Percentiles rank a stretch among this genome's conserved stretches.
Evolutionary conservation across 1,140 invertebrate species (phyloP).

Genomic region (Megalonaias nervosa): DNA sequence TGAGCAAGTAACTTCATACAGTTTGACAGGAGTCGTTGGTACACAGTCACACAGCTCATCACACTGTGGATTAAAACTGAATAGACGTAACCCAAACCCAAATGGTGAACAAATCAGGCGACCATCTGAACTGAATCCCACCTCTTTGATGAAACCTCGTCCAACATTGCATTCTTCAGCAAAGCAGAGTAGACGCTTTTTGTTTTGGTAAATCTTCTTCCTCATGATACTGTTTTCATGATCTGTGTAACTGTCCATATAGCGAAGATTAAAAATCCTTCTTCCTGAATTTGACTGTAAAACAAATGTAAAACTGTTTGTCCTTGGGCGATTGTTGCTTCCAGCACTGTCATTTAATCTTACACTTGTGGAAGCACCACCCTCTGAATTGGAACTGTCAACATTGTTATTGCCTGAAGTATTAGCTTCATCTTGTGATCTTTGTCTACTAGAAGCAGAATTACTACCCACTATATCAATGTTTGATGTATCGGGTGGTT

Average conservation of each 20-base stretch:
- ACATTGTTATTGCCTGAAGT: too few species aligned
- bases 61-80: constrained; percentile 85
- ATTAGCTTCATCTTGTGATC: too few species aligned
- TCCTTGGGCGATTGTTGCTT: constrained; percentile 6
- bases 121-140: constrained; percentile 91
- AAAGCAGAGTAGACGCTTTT: constrained; percentile 82
- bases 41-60: constrained; percentile 84
- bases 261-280: constrained; percentile 28
- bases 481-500: too few species aligned
- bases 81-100: constrained; percentile 85
- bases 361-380: too few species aligned
- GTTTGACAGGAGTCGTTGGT: constrained; percentile 70
- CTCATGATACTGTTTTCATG: constrained; percentile 15
- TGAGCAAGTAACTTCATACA: constrained; percentile 80
- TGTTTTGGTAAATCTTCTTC: constrained; percentile 28
- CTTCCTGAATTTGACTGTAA: constrained; percentile 28
- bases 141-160: constrained; percentile 84
- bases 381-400: too few species aligned
- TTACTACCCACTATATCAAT: too few species aligned
- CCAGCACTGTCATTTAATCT: too few species aligned
- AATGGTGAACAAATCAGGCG: constrained; percentile 91
- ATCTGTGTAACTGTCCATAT: constrained; percentile 29
- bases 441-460: too few species aligned
- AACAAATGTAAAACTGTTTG: constrained; percentile 27
- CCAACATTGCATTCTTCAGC: constrained; percentile 90